Percentiles rank a stretch among this genome's conserved stretches.
Conservation (phyloP, 2,888 invertebrate species). For the Yponomeuta malinellus region DNA sequence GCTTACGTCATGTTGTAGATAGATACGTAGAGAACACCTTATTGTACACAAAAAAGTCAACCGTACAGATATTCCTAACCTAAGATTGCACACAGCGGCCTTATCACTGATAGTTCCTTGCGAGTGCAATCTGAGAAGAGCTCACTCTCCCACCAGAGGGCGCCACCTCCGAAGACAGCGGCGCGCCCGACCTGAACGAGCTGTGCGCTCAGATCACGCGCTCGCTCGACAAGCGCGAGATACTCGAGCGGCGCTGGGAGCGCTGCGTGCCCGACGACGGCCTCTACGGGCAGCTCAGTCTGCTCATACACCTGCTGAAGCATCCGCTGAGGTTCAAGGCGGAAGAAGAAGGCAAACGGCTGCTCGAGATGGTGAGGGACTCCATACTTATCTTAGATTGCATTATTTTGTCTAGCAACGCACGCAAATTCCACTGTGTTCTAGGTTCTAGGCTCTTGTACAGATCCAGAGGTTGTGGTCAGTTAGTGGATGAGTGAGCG, state of each 20-base stretch:
- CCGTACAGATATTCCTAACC: too few species aligned
- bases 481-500: too few species aligned
- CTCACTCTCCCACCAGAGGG: conserved; percentile 41
- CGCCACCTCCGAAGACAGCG: conserved; percentile 64
- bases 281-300: conserved; percentile 88
- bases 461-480: too few species aligned
- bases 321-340: conserved; percentile 92
- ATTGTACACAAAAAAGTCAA: too few species aligned
- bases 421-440: too few species aligned
- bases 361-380: conserved; percentile 75
- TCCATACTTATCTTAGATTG: background rate
- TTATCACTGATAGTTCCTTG: background rate
- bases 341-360: conserved; percentile 81
- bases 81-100: too few species aligned
- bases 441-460: too few species aligned
- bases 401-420: too few species aligned
- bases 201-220: conserved; percentile 83
- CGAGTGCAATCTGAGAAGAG: background rate
- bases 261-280: conserved; percentile 93
- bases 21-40: too few species aligned
- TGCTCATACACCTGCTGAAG: conserved; percentile 91
- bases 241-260: conserved; percentile 84
- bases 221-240: conserved; percentile 86
- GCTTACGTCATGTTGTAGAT: too few species aligned
- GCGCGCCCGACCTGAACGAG: conserved; percentile 79